Percentiles rank a stretch among this genome's conserved stretches.
These are phyloP conservation scores for Phoebastria nigripes DNA, from an alignment of 2,797 vertebrate species.

Conservation along the genomic window DNA sequence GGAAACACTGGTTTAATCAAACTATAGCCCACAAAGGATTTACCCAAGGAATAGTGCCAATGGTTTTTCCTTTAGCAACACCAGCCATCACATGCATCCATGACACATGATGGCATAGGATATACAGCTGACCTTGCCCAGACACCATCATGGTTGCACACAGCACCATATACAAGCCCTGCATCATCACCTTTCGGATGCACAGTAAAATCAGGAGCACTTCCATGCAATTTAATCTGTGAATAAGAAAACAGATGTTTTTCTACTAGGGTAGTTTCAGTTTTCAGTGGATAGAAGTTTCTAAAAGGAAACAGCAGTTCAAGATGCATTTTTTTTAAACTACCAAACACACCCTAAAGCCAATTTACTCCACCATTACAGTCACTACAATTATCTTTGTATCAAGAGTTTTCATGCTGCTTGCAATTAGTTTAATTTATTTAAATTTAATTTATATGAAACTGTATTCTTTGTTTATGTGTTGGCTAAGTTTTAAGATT, in stretches of 20 bases:
- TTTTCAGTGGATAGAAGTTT: neutral
- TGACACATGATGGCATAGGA: fast-evolving
- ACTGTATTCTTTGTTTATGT: neutral
- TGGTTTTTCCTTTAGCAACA: neutral
- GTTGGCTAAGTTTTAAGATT: neutral
- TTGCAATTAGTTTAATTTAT: neutral
- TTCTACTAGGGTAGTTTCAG: neutral
- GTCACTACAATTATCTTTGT: neutral
- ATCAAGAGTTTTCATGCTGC: neutral
- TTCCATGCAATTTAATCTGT: neutral
- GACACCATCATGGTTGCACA: neutral
- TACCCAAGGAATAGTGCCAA: fast-evolving
- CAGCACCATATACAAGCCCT: neutral
- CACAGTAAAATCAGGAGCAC: neutral
- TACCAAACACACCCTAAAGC: neutral
- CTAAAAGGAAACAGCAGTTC: neutral
- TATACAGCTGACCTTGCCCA: neutral
- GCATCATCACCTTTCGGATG: neutral
- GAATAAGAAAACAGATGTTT: neutral
- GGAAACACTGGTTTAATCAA: neutral
- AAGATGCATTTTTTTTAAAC: neutral
- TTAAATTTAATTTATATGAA: conserved; percentile 8
- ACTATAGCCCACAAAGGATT: neutral
- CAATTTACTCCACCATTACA: neutral
- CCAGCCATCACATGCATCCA: neutral